A percentile compares a stretch with the other conserved stretches of the same genome.
These are phyloP conservation scores for Syrmaticus mikado DNA, from an alignment of 2,113 vertebrate genomes.

Conservation along the genomic window DNA sequence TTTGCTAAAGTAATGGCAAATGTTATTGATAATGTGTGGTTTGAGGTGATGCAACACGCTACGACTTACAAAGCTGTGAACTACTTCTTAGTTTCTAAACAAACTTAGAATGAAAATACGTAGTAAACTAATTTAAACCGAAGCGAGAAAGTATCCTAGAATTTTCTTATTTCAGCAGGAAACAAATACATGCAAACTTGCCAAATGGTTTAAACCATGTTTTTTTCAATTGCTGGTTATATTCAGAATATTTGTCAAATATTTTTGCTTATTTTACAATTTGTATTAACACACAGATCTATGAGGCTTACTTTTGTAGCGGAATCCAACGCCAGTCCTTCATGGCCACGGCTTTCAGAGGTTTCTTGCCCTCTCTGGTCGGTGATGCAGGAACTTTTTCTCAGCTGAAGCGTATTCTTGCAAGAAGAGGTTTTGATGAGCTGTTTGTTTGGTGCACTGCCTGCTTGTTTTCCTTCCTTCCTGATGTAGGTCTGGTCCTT, in stretches of 20 bases:
- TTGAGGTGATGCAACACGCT: neutral
- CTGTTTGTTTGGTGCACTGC: accelerated
- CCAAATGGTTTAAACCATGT: neutral
- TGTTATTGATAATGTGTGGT: accelerated
- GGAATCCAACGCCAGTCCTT: conserved; percentile 85
- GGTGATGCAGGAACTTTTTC: neutral
- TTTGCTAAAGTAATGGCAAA: neutral
- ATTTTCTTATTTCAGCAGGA: neutral
- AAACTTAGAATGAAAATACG: neutral
- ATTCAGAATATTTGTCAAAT: neutral
- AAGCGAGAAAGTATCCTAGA: neutral
- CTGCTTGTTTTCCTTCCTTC: neutral
- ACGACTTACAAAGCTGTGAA: accelerated
- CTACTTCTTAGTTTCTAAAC: neutral
- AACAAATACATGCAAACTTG: neutral
- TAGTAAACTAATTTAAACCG: neutral
- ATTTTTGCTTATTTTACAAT: neutral
- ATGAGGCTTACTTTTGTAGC: conserved; percentile 79
- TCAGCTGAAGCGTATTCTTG: accelerated
- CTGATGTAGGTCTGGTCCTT: conserved; percentile 92
- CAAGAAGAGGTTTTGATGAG: neutral
- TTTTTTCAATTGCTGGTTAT: neutral
- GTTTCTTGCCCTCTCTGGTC: neutral
- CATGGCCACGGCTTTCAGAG: conserved; percentile 37
- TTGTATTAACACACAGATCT: no score